Conservation (phyloP, 2,888 invertebrate species). For the Andrena chrysosceles region DNA sequence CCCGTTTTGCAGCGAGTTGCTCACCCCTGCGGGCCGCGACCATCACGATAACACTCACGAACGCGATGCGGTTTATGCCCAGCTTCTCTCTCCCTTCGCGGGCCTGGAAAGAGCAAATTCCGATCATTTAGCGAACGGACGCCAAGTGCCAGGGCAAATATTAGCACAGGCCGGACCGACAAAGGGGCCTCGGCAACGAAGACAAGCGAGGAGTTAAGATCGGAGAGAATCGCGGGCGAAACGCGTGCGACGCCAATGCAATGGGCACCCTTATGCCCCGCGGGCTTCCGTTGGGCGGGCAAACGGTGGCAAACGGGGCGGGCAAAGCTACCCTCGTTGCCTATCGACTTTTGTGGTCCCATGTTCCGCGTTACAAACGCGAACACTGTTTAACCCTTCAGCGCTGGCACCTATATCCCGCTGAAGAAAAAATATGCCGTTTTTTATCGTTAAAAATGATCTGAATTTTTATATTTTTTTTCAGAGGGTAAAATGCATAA, state of each 20-base stretch:
- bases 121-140: conserved; percentile 27
- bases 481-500: too few relatives aligned
- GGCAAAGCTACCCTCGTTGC: conserved; percentile 45
- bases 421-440: too few relatives aligned
- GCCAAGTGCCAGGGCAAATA: conserved; percentile 29
- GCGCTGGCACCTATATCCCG: too few relatives aligned
- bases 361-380: conserved; percentile 16
- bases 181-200: conserved; percentile 1
- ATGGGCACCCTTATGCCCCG: conserved; percentile 60
- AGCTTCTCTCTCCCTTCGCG: background rate
- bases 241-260: conserved; percentile 32
- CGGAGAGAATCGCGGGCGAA: background rate
- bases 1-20: background rate
- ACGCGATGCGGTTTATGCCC: conserved; percentile 40
- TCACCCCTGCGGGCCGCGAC: background rate
- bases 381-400: background rate
- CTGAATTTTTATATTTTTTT: too few relatives aligned
- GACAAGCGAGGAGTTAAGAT: background rate
- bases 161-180: conserved; percentile 11
- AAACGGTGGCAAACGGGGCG: conserved; percentile 67
- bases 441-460: too few relatives aligned
- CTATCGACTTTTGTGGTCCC: conserved; percentile 41
- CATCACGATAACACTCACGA: conserved; percentile 8
- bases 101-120: background rate
- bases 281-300: conserved; percentile 51